Base-by-base conservation (phyloP, 2,888 invertebrate genomes). In the Calliopum simillimum region DNA sequence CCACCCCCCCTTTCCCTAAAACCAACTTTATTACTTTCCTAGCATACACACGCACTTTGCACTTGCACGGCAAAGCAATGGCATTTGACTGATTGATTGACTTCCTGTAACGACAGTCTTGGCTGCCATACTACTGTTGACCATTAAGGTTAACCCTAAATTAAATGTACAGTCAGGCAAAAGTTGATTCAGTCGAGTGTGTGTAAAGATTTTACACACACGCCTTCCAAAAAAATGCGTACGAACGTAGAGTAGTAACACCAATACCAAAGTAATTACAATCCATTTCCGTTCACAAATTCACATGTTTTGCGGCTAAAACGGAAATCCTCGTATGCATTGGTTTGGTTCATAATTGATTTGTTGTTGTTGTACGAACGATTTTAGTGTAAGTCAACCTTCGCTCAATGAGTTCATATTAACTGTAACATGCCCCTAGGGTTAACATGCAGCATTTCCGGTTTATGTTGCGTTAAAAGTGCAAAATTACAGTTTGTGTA, bases 61-160 rank as follows among this genome's bases (percentile, higher is more conserved):
- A 43, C 61, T 62, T 46, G n/a, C n/a, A 5, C 2, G 61, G 61
- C 47, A 53, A 65, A 33, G 25, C 14, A 58, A 56, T 46, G 47
- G 56, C 46, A 66, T 56, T 56, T 47, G 25, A 44, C 58, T 58
- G 58, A 66, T 66, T 58, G 66, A 66, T 66, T 66, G 66, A 66
- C 66, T 66, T 66, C 66, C 66, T 51, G 66, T 4, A 41, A 19
- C 21, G 46, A 25, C 49, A 47, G 33, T 49, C 47, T 49, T 25
- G 49, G 16, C 53, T 33, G 33, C 33, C 33, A 33, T 33, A 1
- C 33, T 1, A 33, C 33, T 33, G 33, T 8, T 33, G 53, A 23
- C 53, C 53, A 23, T 33, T 66, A 33, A n/a, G 66, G 66, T 66
- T 66, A 66, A 66, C 56, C 66, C 66, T 56, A 58, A 66, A 66